These are phyloP conservation scores for Lasioglossum baleicum DNA, from an alignment of 1,140 invertebrate genomes.

Conservation along the genomic window DNA sequence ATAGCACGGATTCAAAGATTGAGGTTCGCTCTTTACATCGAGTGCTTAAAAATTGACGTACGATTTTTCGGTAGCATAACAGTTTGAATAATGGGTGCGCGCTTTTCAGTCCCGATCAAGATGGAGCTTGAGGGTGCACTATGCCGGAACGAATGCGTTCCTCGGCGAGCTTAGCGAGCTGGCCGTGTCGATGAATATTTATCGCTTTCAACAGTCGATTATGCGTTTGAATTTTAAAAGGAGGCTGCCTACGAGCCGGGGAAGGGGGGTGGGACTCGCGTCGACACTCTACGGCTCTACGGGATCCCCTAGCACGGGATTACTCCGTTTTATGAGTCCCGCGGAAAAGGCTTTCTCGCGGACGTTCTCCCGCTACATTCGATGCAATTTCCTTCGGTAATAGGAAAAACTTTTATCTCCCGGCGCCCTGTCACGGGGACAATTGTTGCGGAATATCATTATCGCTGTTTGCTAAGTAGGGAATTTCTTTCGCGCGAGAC, in stretches of 20 bases:
- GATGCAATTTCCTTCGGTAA: conserved; percentile 13
- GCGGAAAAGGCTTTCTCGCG: background rate
- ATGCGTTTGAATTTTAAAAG: background rate
- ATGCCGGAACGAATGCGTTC: background rate
- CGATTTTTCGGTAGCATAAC: background rate
- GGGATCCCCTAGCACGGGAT: background rate
- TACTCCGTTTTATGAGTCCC: conserved; percentile 7
- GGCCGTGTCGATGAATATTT: conserved; percentile 10
- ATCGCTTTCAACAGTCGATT: conserved; percentile 16
- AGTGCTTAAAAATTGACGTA: no score
- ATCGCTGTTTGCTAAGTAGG: background rate
- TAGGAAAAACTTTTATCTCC: background rate
- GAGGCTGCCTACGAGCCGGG: background rate
- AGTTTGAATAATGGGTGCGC: background rate
- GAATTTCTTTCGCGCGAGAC: background rate
- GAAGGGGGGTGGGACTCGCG: background rate
- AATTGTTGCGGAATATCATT: conserved; percentile 11
- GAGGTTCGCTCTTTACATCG: no score
- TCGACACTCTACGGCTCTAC: background rate
- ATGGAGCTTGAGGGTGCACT: background rate
- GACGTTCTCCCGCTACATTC: background rate
- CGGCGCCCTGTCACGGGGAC: background rate
- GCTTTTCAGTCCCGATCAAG: background rate
- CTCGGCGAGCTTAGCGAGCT: background rate
- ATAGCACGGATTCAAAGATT: no score